Base-by-base conservation (phyloP, 2,797 vertebrate species). In the Arnoldichthys spilopterus region DNA sequence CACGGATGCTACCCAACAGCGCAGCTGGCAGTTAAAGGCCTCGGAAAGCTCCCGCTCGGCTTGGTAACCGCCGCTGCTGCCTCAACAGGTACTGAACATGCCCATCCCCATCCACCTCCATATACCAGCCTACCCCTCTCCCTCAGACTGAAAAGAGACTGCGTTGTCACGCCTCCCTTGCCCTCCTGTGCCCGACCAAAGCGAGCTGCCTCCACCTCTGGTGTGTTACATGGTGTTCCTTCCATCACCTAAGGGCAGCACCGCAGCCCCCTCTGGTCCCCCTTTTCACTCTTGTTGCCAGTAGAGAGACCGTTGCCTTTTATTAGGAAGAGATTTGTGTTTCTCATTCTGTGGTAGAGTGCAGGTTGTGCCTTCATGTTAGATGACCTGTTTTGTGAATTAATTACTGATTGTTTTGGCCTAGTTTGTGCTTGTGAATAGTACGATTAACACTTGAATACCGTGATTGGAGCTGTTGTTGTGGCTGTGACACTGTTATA, bases 21-120 rank as follows among this genome's bases (percentile, higher is more conserved):
- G 94, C 89, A 96, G 94, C 94, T 98, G 97, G 96, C 96, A 96
- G 93, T 95, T 98, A 97, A 98, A 97, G 94, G 96, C 96, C 91
- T 95, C 94, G 94, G 96, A 95, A 94, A 96, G 94, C 92, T 95
- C 95, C 88, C 94, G 96, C 93, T 97, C 94, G 81, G 96, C 95
- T 94, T 97, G 96, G 95, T 98, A 97, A 95, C 95, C 90, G 90
- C 94, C 83, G 93, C 95, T 92, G 90, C 95, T 94, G 90, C 93
- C 89, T 94, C 87, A 94, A 96, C 96, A 98, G 97, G 97, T 98
- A 99, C 96, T 94, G 91, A 93, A 93, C 92, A 88, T 82, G 91
- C 88, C 91, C 68, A 84, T 83, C 64, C 81, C 82, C 86, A 80
- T 15, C 8, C 58, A 61, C 79, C 77, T 78, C 85, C 84, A 85